These are phyloP conservation scores for Monomorium pharaonis DNA, from an alignment of 1,140 invertebrate genomes.

Conservation along the genomic window DNA sequence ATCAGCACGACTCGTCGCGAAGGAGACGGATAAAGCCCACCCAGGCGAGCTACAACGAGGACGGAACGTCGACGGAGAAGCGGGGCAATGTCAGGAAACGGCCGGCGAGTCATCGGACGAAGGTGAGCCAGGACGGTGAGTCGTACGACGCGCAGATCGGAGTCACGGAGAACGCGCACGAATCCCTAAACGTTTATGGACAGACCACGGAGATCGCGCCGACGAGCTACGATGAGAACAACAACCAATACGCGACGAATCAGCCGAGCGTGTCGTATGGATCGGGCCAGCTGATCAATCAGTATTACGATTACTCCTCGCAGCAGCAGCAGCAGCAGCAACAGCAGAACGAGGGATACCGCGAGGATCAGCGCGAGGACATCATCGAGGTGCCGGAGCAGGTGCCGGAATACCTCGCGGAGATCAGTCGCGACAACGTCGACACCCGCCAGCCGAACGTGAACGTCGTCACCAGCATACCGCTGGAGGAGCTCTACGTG, in stretches of 20 bases:
- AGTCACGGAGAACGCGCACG: conserved; percentile 68
- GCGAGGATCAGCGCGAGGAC: conserved; percentile 28
- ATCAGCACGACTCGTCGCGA: conserved; percentile 48
- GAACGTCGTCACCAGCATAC: conserved; percentile 50
- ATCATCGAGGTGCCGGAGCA: conserved; percentile 43
- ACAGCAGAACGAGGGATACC: neutral
- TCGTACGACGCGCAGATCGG: conserved; percentile 67
- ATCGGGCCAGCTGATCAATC: conserved; percentile 33
- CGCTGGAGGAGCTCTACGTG: conserved; percentile 77
- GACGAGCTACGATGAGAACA: conserved; percentile 51
- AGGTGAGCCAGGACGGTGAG: conserved; percentile 64
- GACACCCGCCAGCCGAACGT: neutral
- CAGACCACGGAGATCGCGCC: conserved; percentile 26
- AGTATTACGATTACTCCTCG: conserved; percentile 59
- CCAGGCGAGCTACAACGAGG: conserved; percentile 37
- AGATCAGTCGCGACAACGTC: neutral
- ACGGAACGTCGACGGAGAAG: conserved; percentile 55
- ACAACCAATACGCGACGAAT: conserved; percentile 48
- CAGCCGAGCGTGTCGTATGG: conserved; percentile 24
- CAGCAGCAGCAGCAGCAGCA: too few relatives aligned
- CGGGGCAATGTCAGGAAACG: conserved; percentile 66
- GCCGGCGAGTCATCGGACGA: conserved; percentile 65
- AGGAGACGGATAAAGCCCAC: conserved; percentile 61
- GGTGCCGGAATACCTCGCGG: conserved; percentile 69
- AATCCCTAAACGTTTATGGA: conserved; percentile 9